Evolutionary conservation across 1,140 invertebrate species (phyloP).

Genomic region (Meteorus sp.): DNA sequence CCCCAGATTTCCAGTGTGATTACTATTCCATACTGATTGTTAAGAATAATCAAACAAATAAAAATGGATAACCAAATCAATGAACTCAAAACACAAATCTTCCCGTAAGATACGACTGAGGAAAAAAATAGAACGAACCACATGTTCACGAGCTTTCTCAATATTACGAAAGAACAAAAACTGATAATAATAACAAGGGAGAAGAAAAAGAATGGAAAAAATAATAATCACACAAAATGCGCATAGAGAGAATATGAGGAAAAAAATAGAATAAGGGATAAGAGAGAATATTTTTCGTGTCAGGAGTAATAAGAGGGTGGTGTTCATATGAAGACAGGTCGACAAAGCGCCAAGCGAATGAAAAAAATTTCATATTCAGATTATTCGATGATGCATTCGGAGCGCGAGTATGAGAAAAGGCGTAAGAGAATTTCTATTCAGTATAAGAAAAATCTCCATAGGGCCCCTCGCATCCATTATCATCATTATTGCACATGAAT

Average conservation of each 20-base stretch:
- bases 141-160: too few species aligned
- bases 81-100: too few species aligned
- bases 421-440: conserved; percentile 21
- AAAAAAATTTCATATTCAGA: conserved; percentile 48
- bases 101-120: neutral
- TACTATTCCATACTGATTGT: too few species aligned
- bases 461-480: conserved; percentile 23
- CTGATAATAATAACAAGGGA: too few species aligned
- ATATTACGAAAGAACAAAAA: too few species aligned
- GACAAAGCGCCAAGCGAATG: conserved; percentile 40
- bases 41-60: too few species aligned
- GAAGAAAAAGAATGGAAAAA: conserved; percentile 1
- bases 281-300: conserved; percentile 11
- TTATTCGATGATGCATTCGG: conserved; percentile 45
- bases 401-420: conserved; percentile 18
- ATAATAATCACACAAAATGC: conserved; percentile 6
- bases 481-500: conserved; percentile 28
- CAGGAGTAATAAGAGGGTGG: conserved; percentile 27
- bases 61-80: too few species aligned
- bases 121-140: neutral
- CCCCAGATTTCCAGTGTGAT: too few species aligned
- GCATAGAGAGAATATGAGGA: conserved; percentile 16
- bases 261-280: conserved; percentile 4
- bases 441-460: conserved; percentile 10
- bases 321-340: conserved; percentile 37